A percentile compares a stretch with the other conserved stretches of the same genome.
phyloP scores from a whole-genome alignment of 2,797 vertebrate species.

The Parauchenoglanis ngamensis region DNA sequence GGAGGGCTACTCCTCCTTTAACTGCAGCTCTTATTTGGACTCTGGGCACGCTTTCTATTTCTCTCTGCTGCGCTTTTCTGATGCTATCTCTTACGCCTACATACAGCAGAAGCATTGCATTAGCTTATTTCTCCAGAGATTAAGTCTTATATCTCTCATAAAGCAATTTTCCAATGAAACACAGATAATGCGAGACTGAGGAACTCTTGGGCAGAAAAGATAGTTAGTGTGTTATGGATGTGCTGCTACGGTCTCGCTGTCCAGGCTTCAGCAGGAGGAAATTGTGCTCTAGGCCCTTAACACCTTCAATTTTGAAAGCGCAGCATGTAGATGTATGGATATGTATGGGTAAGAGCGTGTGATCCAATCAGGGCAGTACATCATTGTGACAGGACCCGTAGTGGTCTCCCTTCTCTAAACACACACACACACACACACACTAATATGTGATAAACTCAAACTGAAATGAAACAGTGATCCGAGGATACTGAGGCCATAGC shows the following conservation, averaged over 20 bases:
- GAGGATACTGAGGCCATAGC: not conserved
- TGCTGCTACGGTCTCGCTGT: conserved; percentile 42
- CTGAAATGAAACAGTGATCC: conserved; percentile 40
- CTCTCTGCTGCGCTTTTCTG: conserved; percentile 54
- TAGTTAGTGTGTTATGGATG: conserved; percentile 59
- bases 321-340: conserved; percentile 38
- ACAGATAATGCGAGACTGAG: conserved; percentile 60
- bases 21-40: conserved; percentile 58
- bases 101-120: conserved; percentile 66
- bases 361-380: conserved; percentile 51
- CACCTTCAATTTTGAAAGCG: conserved; percentile 31
- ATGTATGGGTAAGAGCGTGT: conserved; percentile 43
- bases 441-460: conserved; percentile 36
- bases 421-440: not conserved
- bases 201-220: conserved; percentile 58
- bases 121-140: conserved; percentile 70
- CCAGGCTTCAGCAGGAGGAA: conserved; percentile 45
- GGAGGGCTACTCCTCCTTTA: conserved; percentile 21
- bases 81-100: conserved; percentile 61
- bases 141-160: conserved; percentile 65
- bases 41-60: conserved; percentile 60
- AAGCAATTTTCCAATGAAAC: conserved; percentile 64
- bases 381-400: conserved; percentile 50
- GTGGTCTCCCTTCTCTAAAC: conserved; percentile 27
- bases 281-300: conserved; percentile 45